A percentile compares a stretch with the other conserved stretches of the same genome.
Conservation (phyloP, 2,888 invertebrate species). For the Tanytarsus gracilentus region DNA sequence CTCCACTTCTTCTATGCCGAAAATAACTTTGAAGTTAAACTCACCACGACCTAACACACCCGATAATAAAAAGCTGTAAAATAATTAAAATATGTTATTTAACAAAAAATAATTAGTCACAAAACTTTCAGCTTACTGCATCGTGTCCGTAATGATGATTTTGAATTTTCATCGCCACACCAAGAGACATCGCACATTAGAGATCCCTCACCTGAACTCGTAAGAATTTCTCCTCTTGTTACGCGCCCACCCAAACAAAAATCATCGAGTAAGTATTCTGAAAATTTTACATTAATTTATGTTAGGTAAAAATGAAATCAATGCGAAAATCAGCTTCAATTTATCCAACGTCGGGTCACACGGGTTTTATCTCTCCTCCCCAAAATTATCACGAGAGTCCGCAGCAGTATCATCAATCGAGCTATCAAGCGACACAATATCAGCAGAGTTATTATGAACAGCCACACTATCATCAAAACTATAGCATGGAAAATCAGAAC, state of each 20-base stretch:
- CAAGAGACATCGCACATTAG: slow-evolving; percentile 42
- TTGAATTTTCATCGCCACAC: slow-evolving; percentile 33
- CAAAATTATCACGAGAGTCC: slow-evolving; percentile 2
- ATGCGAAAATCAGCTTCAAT: neutral
- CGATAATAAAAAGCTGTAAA: slow-evolving; percentile 56
- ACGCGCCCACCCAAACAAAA: slow-evolving; percentile 72
- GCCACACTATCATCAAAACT: neutral
- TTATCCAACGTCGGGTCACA: neutral
- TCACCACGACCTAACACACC: slow-evolving; percentile 62
- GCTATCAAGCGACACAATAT: slow-evolving; percentile 11
- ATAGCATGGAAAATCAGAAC: neutral
- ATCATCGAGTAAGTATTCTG: slow-evolving; percentile 35
- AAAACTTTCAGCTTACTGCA: slow-evolving; percentile 27
- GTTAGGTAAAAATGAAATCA: slow-evolving; percentile 30
- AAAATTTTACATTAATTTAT: neutral
- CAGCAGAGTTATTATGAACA: neutral
- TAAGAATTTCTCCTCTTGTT: slow-evolving; percentile 72
- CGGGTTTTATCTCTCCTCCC: slow-evolving; percentile 8
- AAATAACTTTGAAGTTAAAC: slow-evolving; percentile 69
- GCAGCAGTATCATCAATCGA: slow-evolving; percentile 8
- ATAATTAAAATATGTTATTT: slow-evolving; percentile 32
- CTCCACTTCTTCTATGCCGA: slow-evolving; percentile 49
- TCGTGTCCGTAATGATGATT: neutral
- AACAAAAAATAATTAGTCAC: neutral
- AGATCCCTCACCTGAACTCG: slow-evolving; percentile 71